Evolutionary conservation across 2,888 invertebrate genomes (phyloP).

Genomic region (Patella pellucida): DNA sequence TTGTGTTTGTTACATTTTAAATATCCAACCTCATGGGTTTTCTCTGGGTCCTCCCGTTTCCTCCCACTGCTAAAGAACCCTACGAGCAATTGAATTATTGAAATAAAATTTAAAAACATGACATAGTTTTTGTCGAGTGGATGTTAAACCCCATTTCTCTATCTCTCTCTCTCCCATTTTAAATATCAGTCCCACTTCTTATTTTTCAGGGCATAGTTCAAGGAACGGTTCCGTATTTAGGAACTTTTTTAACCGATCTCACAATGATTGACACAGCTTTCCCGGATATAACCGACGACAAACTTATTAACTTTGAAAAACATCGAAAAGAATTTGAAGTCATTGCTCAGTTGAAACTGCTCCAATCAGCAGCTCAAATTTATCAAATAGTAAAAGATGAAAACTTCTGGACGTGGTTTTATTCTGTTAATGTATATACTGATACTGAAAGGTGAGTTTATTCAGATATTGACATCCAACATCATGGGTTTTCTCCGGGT

Average conservation of each 20-base stretch:
- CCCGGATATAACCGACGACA: constrained; percentile 73
- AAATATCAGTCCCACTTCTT: neutral
- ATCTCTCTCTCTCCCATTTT: too few species aligned
- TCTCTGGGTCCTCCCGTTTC: too few species aligned
- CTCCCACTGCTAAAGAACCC: too few species aligned
- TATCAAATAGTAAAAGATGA: constrained; percentile 89
- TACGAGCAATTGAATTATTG: too few species aligned
- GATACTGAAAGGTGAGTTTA: constrained; percentile 86
- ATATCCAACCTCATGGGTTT: too few species aligned
- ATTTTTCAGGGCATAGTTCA: constrained; percentile 59
- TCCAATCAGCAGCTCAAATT: constrained; percentile 96
- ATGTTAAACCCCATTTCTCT: too few species aligned
- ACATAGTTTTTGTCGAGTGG: too few species aligned
- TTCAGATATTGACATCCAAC: too few species aligned
- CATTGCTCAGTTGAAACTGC: constrained; percentile 92
- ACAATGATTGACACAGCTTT: constrained; percentile 97
- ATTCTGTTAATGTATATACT: constrained; percentile 89
- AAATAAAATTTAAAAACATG: too few species aligned
- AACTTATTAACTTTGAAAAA: constrained; percentile 97
- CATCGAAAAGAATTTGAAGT: constrained; percentile 98
- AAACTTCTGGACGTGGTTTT: constrained; percentile 95
- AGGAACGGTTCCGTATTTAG: constrained; percentile 97
- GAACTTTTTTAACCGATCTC: constrained; percentile 97
- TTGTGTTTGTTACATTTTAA: too few species aligned
- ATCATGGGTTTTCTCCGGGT: too few species aligned